These are phyloP conservation scores for Calyptommatus sinebrachiatus DNA, from an alignment of 2,113 vertebrate genomes.

Conservation along the genomic window DNA sequence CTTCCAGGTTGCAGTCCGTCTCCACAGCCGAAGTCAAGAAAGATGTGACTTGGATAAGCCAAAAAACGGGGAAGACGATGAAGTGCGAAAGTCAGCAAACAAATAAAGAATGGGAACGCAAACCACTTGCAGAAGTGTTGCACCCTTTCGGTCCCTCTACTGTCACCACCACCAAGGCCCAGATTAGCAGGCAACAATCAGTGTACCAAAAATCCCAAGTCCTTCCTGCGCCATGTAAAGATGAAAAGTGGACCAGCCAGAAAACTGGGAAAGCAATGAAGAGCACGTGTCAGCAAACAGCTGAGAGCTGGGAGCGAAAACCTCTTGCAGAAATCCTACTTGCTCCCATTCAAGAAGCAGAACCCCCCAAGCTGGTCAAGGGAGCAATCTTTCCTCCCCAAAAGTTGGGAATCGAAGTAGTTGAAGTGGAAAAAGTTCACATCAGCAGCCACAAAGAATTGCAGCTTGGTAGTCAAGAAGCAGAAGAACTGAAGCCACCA, in stretches of 20 bases:
- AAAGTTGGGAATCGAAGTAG: background rate
- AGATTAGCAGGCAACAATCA: background rate
- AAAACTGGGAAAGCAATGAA: background rate
- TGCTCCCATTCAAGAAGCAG: background rate
- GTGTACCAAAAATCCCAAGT: background rate
- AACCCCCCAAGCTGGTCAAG: background rate
- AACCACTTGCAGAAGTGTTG: conserved; percentile 10
- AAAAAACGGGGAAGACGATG: conserved; percentile 13
- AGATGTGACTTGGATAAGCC: conserved; percentile 11
- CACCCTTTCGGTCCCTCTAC: background rate
- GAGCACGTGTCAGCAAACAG: conserved; percentile 19
- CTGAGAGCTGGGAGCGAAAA: background rate
- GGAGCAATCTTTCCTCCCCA: background rate
- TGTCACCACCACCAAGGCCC: background rate
- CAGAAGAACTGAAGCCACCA: background rate
- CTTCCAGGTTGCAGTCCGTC: background rate
- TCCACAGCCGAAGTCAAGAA: background rate
- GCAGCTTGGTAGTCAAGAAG: background rate
- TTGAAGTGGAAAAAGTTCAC: background rate
- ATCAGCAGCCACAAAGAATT: background rate
- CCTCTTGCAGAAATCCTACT: conserved; percentile 20
- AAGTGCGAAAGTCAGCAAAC: conserved; percentile 24
- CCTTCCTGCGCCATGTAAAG: background rate
- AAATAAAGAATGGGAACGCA: conserved; percentile 7
- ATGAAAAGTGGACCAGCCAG: background rate